Evolutionary conservation across 1,140 invertebrate species (phyloP).

Genomic region (Pemphigus obesinymphae): DNA sequence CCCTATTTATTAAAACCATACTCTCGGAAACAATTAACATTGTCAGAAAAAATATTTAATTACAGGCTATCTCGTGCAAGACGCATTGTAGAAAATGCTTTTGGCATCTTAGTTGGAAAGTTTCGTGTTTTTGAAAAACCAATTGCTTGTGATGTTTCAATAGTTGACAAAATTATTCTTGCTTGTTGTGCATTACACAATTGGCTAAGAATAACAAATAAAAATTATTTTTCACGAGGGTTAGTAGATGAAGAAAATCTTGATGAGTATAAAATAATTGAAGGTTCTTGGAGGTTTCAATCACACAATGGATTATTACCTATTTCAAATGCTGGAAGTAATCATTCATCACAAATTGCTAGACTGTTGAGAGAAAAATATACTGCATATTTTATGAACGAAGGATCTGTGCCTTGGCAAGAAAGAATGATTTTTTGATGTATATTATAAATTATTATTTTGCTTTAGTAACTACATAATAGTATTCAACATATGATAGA

Average conservation of each 20-base stretch:
- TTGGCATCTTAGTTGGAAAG: neutral
- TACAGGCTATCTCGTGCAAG: neutral
- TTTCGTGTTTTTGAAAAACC: slow-evolving; percentile 22
- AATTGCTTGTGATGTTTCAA: neutral
- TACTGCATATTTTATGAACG: neutral
- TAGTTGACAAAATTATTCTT: slow-evolving; percentile 14
- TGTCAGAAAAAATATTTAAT: neutral
- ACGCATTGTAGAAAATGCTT: no score
- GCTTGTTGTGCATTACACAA: slow-evolving; percentile 9
- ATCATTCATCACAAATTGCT: neutral
- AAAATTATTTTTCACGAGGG: neutral
- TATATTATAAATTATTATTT: neutral
- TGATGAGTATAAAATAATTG: neutral
- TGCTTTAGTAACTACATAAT: neutral
- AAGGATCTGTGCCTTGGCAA: neutral
- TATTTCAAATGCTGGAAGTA: neutral
- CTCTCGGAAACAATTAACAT: neutral
- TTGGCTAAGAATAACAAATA: slow-evolving; percentile 7
- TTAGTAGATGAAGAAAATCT: neutral
- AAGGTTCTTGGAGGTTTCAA: neutral
- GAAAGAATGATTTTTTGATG: neutral
- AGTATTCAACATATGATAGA: neutral
- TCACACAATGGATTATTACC: neutral
- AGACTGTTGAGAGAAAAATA: neutral
- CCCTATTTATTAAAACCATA: slow-evolving; percentile 5